Conservation (phyloP, 1,140 invertebrate genomes). For the Drosophila arizonae region DNA sequence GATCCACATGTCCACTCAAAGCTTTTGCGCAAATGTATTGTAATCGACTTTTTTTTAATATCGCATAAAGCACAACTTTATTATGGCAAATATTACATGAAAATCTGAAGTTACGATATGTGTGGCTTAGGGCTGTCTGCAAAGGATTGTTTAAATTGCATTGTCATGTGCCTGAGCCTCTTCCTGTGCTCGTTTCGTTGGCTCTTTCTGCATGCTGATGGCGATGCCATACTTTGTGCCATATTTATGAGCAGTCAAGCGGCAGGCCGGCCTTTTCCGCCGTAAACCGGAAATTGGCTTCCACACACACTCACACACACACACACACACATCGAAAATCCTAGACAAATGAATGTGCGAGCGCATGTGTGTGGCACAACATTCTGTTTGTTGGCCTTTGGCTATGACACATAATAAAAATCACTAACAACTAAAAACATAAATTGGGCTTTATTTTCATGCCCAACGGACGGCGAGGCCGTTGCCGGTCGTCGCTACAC, state of each 20-base stretch:
- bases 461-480: constrained; percentile 42
- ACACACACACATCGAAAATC: constrained; percentile 26
- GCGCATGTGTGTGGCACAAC: constrained; percentile 1
- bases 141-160: constrained; percentile 59
- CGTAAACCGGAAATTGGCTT: constrained; percentile 78
- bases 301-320: constrained; percentile 36
- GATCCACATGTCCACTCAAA: no score
- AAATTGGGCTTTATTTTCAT: constrained; percentile 80
- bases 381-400: constrained; percentile 43
- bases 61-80: not conserved
- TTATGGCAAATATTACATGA: constrained; percentile 5
- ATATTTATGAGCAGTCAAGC: constrained; percentile 49
- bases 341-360: constrained; percentile 1
- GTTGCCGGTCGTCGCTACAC: constrained; percentile 13
- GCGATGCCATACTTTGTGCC: constrained; percentile 31
- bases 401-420: constrained; percentile 81
- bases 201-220: constrained; percentile 17
- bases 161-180: constrained; percentile 29
- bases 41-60: constrained; percentile 8
- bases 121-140: not conserved
- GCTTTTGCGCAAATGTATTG: not conserved
- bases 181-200: not conserved
- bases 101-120: constrained; percentile 10
- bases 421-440: constrained; percentile 81
- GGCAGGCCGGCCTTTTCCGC: constrained; percentile 58